Conservation (phyloP, 2,888 invertebrate genomes). For the Netelia fuscicornis region DNA sequence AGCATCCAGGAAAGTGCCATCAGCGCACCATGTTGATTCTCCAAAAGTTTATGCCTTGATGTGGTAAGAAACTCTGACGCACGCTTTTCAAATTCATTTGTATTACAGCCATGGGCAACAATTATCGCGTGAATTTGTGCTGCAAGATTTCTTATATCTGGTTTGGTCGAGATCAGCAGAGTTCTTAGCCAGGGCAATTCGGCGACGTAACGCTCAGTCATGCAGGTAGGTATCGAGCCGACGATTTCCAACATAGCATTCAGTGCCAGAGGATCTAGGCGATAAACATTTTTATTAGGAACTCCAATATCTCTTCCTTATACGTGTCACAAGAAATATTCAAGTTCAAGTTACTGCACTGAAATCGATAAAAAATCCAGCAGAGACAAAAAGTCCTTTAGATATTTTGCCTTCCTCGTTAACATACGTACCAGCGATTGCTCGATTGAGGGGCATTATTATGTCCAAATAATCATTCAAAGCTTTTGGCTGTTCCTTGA, state of each 20-base stretch:
- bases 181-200: constrained; percentile 89
- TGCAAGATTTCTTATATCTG: constrained; percentile 90
- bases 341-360: background rate
- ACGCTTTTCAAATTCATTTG: constrained; percentile 86
- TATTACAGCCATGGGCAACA: constrained; percentile 86
- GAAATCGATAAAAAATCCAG: constrained; percentile 11
- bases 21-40: constrained; percentile 92
- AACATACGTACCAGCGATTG: constrained; percentile 73
- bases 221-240: constrained; percentile 91
- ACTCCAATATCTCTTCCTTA: too few relatives aligned
- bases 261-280: constrained; percentile 88
- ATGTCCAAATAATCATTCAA: constrained; percentile 89
- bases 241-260: constrained; percentile 93
- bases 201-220: constrained; percentile 88
- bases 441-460: constrained; percentile 88
- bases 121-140: constrained; percentile 92
- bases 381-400: background rate
- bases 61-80: constrained; percentile 86
- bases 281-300: constrained; percentile 15
- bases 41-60: constrained; percentile 87
- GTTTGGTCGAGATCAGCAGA: constrained; percentile 90
- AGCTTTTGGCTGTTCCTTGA: constrained; percentile 86
- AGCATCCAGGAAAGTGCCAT: constrained; percentile 90
- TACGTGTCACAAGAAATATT: too few relatives aligned
- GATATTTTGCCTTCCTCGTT: constrained; percentile 8